Evolutionary conservation across 2,888 invertebrate genomes (phyloP).

Genomic region (Celastrina argiolus): DNA sequence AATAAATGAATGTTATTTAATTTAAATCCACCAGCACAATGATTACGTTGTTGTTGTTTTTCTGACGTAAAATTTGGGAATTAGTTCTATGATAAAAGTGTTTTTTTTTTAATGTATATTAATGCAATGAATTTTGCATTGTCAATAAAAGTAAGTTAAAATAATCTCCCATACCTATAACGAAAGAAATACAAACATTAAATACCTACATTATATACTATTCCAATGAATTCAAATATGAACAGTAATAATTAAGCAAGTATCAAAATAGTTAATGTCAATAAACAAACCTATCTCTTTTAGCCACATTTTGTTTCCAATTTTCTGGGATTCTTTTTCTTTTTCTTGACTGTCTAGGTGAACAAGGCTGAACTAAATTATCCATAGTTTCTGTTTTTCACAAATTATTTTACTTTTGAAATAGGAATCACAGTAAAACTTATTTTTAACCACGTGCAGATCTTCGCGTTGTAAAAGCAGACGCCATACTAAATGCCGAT

Average conservation of each 20-base stretch:
- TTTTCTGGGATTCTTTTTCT: constrained; percentile 15
- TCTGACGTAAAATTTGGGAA: neutral
- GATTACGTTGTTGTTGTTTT: neutral
- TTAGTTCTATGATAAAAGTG: neutral
- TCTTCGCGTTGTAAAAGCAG: neutral
- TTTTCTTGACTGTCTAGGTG: constrained; percentile 18
- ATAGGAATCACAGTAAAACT: constrained; percentile 15
- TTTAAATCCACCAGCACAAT: neutral
- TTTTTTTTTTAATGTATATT: neutral
- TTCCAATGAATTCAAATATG: neutral
- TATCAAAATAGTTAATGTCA: constrained; percentile 18
- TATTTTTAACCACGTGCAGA: neutral
- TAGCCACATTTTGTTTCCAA: constrained; percentile 20
- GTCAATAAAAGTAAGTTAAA: neutral
- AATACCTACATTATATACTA: too few relatives aligned
- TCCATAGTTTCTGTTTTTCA: constrained; percentile 21
- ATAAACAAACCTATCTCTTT: constrained; percentile 16
- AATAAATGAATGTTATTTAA: neutral
- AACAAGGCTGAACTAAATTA: constrained; percentile 19
- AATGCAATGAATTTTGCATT: neutral
- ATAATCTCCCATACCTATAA: neutral
- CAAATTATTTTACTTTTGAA: constrained; percentile 12
- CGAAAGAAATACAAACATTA: neutral
- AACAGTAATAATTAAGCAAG: constrained; percentile 6
- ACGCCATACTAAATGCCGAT: constrained; percentile 10